Conservation (phyloP, 2,888 invertebrate species). For the Eristalis arbustorum region DNA sequence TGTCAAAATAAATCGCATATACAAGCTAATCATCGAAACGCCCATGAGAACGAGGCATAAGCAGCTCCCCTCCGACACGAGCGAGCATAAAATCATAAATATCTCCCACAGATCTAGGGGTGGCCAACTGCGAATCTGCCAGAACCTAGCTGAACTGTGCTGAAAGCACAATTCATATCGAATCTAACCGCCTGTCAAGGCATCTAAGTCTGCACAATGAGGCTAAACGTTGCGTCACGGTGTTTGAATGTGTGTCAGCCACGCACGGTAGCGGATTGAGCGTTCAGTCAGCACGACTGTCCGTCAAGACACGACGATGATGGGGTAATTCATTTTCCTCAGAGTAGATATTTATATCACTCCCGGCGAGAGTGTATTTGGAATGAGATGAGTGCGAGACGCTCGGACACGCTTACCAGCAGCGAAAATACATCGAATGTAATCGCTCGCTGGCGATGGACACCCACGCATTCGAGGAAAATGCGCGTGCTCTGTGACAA, state of each 20-base stretch:
- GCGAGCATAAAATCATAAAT: not conserved
- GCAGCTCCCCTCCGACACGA: not conserved
- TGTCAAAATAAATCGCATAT: not conserved
- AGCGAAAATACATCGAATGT: constrained; percentile 7
- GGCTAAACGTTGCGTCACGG: constrained; percentile 25
- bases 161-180: not conserved
- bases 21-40: not conserved
- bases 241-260: constrained; percentile 37
- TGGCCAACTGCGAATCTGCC: not conserved
- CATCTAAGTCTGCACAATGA: not conserved
- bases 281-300: not conserved
- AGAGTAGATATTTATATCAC: not conserved
- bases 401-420: constrained; percentile 35
- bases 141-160: not conserved
- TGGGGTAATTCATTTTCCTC: not conserved
- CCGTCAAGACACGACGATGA: not conserved
- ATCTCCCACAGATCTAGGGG: not conserved
- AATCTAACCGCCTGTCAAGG: not conserved
- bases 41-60: not conserved
- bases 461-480: constrained; percentile 22
- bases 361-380: not conserved
- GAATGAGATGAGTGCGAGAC: not conserved
- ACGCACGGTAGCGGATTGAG: not conserved
- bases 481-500: constrained; percentile 45
- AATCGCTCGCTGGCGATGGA: not conserved